Base-by-base conservation (phyloP, 1,140 invertebrate species). In the Holcopasites calliopsidis region DNA sequence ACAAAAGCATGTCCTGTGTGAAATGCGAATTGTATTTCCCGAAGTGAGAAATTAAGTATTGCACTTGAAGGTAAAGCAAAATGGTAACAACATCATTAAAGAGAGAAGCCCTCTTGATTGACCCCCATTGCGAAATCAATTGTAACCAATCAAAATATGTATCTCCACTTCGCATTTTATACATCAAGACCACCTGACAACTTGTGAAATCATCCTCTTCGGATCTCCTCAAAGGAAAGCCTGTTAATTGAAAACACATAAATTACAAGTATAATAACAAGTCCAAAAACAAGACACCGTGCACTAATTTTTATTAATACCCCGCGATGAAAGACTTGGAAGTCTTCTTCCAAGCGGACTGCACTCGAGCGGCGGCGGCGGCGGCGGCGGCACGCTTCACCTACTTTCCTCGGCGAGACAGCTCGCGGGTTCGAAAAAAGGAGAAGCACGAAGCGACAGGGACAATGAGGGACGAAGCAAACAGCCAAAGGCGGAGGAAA, bases 401-500 rank as follows among this genome's bases (percentile, higher is more conserved):
- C 60, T 44, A 62, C 60, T 62, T 62, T 42, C 10, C 18, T 31
- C 18, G 60, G 6, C 26, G 58, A 16, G 26, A 26, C 23, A 26
- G 38, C 23, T 28, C 13, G 28, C n/a, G 31, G 3, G 0, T 6
- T 0, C n/a, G 8, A 26, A 50, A 50, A 50, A 65, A 50, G 11
- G 44, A 65, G 50, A 16, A 28, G 18, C 50, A 28, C 23, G 4
- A 6, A 50, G 7, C 38, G 13, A 7, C 16, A 10, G 28, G 11
- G 40, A 69, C 52, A 69, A 57, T 33, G 38, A 58, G 21, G 31
- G 26, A 1, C n/a, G 13, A 16, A 3, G 31, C 4, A 61, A 70
- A 70, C 47, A 61, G 16, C 18, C 23, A 13, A 21, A 61, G 60
- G 26, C 52, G 44, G 66, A 71, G 61, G 60, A 74, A 58, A 49